A percentile compares a stretch with the other conserved stretches of the same genome.
phyloP scores from a whole-genome alignment of 2,797 vertebrate species.

The Thunnus albacares region DNA sequence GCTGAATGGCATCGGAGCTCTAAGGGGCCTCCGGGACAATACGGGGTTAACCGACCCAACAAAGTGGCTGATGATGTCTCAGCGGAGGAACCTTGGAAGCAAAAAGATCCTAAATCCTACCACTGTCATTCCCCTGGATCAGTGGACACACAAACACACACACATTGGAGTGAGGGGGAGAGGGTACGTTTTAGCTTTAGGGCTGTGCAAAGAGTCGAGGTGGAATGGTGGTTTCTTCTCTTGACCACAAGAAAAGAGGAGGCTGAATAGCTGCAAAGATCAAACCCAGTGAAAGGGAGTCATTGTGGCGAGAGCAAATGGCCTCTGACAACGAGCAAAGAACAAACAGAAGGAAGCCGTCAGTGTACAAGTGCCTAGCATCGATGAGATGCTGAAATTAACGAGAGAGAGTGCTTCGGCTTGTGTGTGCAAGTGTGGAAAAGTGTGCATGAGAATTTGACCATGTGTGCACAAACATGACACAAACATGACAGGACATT shows the following conservation, averaged over 20 bases:
- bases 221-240: conserved; percentile 57
- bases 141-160: conserved; percentile 67
- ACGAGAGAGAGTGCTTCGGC: conserved; percentile 20
- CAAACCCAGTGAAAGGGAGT: conserved; percentile 78
- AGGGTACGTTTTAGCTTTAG: conserved; percentile 25
- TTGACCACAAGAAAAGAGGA: conserved; percentile 72
- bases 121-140: conserved; percentile 65
- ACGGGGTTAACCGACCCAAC: conserved; percentile 72
- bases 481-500: conserved; percentile 36
- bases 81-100: conserved; percentile 56
- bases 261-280: conserved; percentile 75
- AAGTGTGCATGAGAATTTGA: conserved; percentile 41
- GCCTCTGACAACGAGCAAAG: conserved; percentile 76
- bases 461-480: conserved; percentile 34
- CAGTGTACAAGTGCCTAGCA: conserved; percentile 57
- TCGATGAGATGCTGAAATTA: conserved; percentile 44
- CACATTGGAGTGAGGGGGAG: conserved; percentile 27
- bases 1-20: conserved; percentile 52
- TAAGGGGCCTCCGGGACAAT: conserved; percentile 68
- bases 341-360: conserved; percentile 76
- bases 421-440: conserved; percentile 57
- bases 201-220: conserved; percentile 48
- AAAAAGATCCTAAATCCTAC: conserved; percentile 67
- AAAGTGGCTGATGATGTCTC: conserved; percentile 77
- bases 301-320: conserved; percentile 78